Evolutionary conservation across 1,140 invertebrate species (phyloP).

Genomic region (Drosophila watanabei): DNA sequence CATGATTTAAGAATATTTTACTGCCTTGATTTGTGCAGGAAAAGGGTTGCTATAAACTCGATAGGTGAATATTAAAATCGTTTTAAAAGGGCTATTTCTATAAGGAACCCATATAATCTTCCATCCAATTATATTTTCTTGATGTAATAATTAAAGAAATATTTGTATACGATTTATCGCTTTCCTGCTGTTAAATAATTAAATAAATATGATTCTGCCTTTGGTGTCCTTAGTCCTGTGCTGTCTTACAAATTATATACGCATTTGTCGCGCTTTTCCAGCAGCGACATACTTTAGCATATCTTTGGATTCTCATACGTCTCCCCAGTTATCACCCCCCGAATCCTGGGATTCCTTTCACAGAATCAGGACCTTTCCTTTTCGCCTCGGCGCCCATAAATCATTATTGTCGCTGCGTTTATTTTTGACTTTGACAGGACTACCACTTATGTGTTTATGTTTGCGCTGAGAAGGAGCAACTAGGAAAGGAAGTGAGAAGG

Average conservation of each 20-base stretch:
- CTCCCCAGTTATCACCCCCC: slow-evolving; percentile 1
- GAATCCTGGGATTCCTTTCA: slow-evolving; percentile 31
- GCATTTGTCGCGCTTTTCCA: slow-evolving; percentile 71
- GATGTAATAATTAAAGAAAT: slow-evolving; percentile 21
- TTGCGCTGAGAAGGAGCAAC: background rate
- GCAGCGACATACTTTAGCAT: slow-evolving; percentile 49
- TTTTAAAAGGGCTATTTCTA: background rate
- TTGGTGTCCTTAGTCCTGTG: slow-evolving; percentile 1
- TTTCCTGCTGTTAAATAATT: slow-evolving; percentile 25
- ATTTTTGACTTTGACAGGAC: slow-evolving; percentile 76
- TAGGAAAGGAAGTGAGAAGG: background rate
- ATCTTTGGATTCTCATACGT: slow-evolving; percentile 59
- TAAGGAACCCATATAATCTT: background rate
- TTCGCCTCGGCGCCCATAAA: slow-evolving; percentile 52
- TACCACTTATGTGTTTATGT: slow-evolving; percentile 56
- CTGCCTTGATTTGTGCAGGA: background rate
- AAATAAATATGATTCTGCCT: slow-evolving; percentile 6
- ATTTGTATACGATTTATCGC: slow-evolving; percentile 50
- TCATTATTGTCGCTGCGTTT: slow-evolving; percentile 77
- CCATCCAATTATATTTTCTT: background rate
- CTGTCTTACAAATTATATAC: slow-evolving; percentile 56
- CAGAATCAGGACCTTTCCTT: slow-evolving; percentile 43
- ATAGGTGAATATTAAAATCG: background rate
- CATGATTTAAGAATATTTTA: slow-evolving; percentile 2
- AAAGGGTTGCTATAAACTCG: background rate